Percentiles rank a stretch among this genome's conserved stretches.
These are phyloP conservation scores for Odontamblyopus lacepedii DNA, from an alignment of 2,797 vertebrate genomes.

Conservation along the genomic window DNA sequence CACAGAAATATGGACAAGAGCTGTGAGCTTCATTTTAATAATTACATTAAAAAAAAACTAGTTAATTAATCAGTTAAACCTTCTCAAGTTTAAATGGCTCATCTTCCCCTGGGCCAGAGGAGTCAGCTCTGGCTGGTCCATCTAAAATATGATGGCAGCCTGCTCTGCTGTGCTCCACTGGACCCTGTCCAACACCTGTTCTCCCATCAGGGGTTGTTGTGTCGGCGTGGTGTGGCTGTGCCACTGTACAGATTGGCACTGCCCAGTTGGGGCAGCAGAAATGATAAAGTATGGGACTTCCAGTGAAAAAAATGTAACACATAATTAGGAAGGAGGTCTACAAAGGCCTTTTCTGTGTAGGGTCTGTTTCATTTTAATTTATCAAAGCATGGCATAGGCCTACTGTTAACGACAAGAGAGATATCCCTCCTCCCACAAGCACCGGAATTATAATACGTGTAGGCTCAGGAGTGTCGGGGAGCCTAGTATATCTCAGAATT, in stretches of 20 bases:
- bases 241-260: slow-evolving; percentile 73
- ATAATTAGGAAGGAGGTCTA: slow-evolving; percentile 55
- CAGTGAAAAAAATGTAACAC: slow-evolving; percentile 54
- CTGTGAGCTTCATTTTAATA: not conserved
- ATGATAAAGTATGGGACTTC: slow-evolving; percentile 75
- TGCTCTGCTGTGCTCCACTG: slow-evolving; percentile 72
- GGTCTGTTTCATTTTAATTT: slow-evolving; percentile 12
- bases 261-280: slow-evolving; percentile 77
- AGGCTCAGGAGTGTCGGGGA: not conserved
- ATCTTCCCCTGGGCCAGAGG: slow-evolving; percentile 72
- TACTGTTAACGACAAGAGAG: not conserved
- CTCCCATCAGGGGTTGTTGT: slow-evolving; percentile 79
- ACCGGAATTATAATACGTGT: not conserved
- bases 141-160: slow-evolving; percentile 76
- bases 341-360: slow-evolving; percentile 28
- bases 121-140: slow-evolving; percentile 67
- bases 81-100: slow-evolving; percentile 63
- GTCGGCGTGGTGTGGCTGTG: slow-evolving; percentile 68
- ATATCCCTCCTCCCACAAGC: not conserved
- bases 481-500: not conserved
- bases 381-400: not conserved
- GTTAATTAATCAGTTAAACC: slow-evolving; percentile 36
- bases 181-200: slow-evolving; percentile 82
- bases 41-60: not conserved
- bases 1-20: not conserved